Percentiles rank a stretch among this genome's conserved stretches.
Conservation (phyloP, 2,888 invertebrate genomes). For the Cephus sareptanus region DNA sequence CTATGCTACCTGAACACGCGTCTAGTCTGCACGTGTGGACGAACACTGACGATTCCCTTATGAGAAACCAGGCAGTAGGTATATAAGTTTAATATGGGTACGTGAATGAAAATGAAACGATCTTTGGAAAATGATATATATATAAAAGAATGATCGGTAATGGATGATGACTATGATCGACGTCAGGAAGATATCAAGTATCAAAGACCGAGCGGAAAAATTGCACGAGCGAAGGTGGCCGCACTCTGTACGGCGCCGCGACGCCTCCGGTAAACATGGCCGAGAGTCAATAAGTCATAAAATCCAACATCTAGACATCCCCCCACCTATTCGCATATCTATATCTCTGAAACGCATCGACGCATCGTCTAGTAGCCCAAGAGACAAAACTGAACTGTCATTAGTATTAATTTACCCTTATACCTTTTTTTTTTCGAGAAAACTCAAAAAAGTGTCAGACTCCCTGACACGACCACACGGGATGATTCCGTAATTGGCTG, state of each 20-base stretch:
- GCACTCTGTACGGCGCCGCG: slow-evolving; percentile 57
- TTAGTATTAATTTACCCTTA: slow-evolving; percentile 26
- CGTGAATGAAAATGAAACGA: background rate
- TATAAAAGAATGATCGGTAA: background rate
- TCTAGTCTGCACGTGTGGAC: background rate
- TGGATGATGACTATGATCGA: background rate
- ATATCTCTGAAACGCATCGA: slow-evolving; percentile 10
- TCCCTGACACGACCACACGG: slow-evolving; percentile 34
- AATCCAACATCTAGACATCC: slow-evolving; percentile 46
- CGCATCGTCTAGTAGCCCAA: slow-evolving; percentile 26
- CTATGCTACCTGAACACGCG: background rate
- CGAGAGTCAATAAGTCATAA: slow-evolving; percentile 62
- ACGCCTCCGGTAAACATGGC: slow-evolving; percentile 54
- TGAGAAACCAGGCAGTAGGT: background rate
- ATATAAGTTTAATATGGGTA: background rate
- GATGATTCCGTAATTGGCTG: slow-evolving; percentile 44
- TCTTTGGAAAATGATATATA: background rate
- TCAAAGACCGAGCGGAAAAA: background rate
- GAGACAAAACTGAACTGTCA: slow-evolving; percentile 29
- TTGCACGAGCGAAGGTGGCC: slow-evolving; percentile 40
- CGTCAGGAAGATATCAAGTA: background rate
- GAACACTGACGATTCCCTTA: background rate
- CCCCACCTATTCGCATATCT: slow-evolving; percentile 29
- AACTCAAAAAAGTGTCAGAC: background rate
- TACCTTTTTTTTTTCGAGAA: slow-evolving; percentile 1